Base-by-base conservation (phyloP, 2,113 vertebrate genomes). In the Antechinus flavipes region DNA sequence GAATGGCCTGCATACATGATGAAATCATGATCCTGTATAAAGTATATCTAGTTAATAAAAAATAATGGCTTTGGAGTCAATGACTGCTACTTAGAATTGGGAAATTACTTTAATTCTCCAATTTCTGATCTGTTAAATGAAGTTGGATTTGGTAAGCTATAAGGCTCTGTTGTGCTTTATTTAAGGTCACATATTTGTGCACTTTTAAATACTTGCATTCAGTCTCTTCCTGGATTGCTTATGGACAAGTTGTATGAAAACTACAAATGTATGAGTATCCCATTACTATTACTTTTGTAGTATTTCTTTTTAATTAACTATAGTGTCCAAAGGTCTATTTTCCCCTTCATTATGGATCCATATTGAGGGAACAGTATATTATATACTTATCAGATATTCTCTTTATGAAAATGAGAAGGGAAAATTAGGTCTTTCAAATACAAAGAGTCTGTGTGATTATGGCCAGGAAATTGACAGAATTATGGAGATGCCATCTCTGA, bases 361-460 rank as follows among this genome's bases (percentile, higher is more conserved):
- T 90, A 93, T 90, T 91, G 93, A 95, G 54, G 30, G 1, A 76
- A 91, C 46, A 53, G 91, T 94, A 95, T 27, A 92, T 97, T 96
- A 95, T 56, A 96, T 96, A 96, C 42, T 2, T 24, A 54, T 30
- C 52, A 54, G 92, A 35, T 42, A 27, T 89, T 55, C 89, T 54
- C 53, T 94, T 97, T 97, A 93, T 96, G 76, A 94, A 95, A 97
- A 94, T 0, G 0, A 95, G 54, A 25, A 54, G 68, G 96, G 91
- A 96, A 96, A 95, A 95, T 92, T 96, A 96, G 53, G 27, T 16
- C 47, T 95, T 95, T 97, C 97, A 96, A 95, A 97, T 97, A 96
- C 58, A 96, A 92, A 96, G 91, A 92, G 8, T 95, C 96, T 10
- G 52, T 68, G 47, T 95, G 54, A 93, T 93, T 96, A 92, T 91